Conservation (phyloP, 1,140 invertebrate species). For the Berghia stephanieae region DNA sequence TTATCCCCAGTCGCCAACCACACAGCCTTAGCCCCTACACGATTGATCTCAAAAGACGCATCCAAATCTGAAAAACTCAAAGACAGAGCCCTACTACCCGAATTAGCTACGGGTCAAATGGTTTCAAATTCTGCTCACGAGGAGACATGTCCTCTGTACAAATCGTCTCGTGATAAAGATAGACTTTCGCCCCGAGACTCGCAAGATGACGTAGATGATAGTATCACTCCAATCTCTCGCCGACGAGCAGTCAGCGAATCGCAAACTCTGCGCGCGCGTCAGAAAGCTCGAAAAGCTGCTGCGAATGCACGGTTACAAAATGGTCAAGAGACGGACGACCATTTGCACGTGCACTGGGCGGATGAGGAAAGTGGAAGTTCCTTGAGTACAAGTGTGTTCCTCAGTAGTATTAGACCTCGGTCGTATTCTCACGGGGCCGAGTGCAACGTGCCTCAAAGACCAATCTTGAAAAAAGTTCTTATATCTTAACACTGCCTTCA, state of each 20-base stretch:
- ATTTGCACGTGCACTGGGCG: constrained; percentile 37
- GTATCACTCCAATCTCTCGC: not conserved
- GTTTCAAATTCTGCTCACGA: no score
- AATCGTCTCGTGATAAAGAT: no score
- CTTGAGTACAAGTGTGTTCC: constrained; percentile 30
- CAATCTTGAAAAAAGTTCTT: constrained; percentile 16
- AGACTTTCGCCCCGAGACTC: not conserved
- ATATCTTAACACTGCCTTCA: no score
- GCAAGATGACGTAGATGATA: not conserved
- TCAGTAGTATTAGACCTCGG: constrained; percentile 19
- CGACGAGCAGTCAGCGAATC: constrained; percentile 14
- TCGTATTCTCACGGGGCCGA: constrained; percentile 9
- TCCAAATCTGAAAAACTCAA: no score
- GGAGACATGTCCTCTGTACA: no score
- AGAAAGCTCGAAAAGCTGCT: no score
- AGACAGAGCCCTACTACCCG: no score
- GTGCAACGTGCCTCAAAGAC: not conserved
- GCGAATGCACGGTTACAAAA: not conserved
- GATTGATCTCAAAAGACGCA: no score
- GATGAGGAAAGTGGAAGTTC: constrained; percentile 33
- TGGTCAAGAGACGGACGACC: not conserved
- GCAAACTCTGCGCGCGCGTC: not conserved
- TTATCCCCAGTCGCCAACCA: no score
- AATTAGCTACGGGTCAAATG: no score
- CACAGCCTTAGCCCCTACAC: no score